Conservation (phyloP, 2,888 invertebrate species). For the Cecidostiba fungosa region DNA sequence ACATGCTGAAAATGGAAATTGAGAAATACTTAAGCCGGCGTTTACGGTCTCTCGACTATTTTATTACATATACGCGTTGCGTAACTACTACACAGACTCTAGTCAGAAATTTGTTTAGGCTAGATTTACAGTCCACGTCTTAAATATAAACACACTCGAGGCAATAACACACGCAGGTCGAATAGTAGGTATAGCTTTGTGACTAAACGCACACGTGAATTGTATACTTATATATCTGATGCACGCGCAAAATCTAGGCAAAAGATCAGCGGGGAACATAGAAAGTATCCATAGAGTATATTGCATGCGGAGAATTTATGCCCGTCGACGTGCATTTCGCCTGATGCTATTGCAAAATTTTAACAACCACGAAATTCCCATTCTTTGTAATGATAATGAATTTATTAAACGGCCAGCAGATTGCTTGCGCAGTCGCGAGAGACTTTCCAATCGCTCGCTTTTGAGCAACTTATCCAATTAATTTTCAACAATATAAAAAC, state of each 20-base stretch:
- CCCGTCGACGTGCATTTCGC: background rate
- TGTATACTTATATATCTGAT: background rate
- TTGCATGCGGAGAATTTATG: background rate
- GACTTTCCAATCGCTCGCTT: slow-evolving; percentile 13
- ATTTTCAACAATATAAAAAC: background rate
- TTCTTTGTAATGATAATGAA: slow-evolving; percentile 27
- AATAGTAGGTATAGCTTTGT: no score
- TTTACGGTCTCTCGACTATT: background rate
- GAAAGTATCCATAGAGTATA: background rate
- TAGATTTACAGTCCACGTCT: background rate
- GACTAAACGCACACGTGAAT: background rate
- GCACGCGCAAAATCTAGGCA: background rate
- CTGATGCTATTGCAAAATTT: slow-evolving; percentile 24
- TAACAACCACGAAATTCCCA: slow-evolving; percentile 7
- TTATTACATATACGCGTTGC: background rate
- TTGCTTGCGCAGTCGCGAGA: background rate
- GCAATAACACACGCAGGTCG: no score
- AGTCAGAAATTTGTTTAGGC: background rate
- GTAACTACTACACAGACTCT: background rate
- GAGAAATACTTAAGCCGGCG: background rate
- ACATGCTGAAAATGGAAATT: background rate
- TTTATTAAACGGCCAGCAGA: slow-evolving; percentile 4
- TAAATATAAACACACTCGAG: background rate
- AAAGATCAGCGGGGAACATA: background rate
- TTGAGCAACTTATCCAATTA: background rate